A percentile compares a stretch with the other conserved stretches of the same genome.
phyloP scores from a whole-genome alignment of 2,888 invertebrate species.

The Piscicola geometra region DNA sequence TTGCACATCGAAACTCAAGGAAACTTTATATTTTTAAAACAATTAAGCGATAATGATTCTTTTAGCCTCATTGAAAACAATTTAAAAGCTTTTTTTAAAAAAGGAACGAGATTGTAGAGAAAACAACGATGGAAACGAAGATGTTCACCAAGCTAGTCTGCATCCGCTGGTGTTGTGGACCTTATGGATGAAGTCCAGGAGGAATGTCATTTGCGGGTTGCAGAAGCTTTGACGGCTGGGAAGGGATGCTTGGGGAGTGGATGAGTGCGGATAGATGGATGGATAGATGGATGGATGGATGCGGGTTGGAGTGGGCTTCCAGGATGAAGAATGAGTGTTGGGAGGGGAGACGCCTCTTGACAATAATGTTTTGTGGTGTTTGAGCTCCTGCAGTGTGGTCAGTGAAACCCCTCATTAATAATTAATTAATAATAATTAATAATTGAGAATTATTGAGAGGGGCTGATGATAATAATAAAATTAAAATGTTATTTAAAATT shows the following conservation, averaged over 20 bases:
- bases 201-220: conserved; percentile 84
- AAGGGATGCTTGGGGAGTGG: conserved; percentile 86
- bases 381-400: background rate
- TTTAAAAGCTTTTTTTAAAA: too few species aligned
- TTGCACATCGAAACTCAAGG: background rate
- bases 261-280: conserved; percentile 63
- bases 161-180: conserved; percentile 82
- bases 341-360: conserved; percentile 66
- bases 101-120: background rate
- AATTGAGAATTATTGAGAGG: background rate
- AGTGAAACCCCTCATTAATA: conserved; percentile 35
- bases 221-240: conserved; percentile 71
- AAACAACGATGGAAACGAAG: background rate
- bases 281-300: conserved; percentile 72
- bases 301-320: conserved; percentile 85
- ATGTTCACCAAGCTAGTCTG: conserved; percentile 69
- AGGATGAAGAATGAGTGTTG: conserved; percentile 82
- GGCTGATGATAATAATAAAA: too few species aligned
- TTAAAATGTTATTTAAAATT: too few species aligned
- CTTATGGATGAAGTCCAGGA: conserved; percentile 84
- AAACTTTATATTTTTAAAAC: background rate
- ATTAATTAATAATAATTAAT: conserved; percentile 5
- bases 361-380: background rate
- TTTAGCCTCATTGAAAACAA: too few species aligned
- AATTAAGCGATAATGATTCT: background rate